Base-by-base conservation (phyloP, 1,140 invertebrate species). In the Colletes latitarsis region DNA sequence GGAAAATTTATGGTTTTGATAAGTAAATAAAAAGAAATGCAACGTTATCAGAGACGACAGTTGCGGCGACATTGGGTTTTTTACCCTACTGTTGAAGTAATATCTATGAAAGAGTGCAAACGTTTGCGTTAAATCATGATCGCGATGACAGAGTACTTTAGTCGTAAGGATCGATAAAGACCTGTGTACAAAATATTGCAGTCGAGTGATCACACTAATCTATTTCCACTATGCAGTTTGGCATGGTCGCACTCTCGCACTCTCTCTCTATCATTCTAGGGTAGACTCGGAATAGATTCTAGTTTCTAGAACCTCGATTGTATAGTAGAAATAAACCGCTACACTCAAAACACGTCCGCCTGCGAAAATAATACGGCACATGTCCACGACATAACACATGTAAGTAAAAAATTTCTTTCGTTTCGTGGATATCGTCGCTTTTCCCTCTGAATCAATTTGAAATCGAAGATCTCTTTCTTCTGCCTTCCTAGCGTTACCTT, bases 301-400 rank as follows among this genome's bases (percentile, higher is more conserved):
- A 19, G 57, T 74, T 83, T 83, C 71, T 80, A 75, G 82, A 83
- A 67, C 67, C 17, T 83, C 67, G 55, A 83, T 81, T 85, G 49
- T 75, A 71, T 14, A 75, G 66, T 80, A 71, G 62, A 83, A 83
- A 84, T 83, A 83, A 84, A 30, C 43, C 15, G 43, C 41, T 19
- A 53, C 55, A 82, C 53, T 43, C 43, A 43, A 64, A 83, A 79
- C 19, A 83, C 19, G 12, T 12, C 4, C 10, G 15, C 69, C n/a
- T 57, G 12, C 6, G 39, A 70, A 64, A 63, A 46, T 43, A 30
- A 70, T 19, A 9, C 62, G 12, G 10, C 39, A 55, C 6, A n/a
- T 49, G 6, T 60, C 9, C 4, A 21, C 21, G 6, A 10, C 1
- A 53, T 43, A n/a, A 9, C 39, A 57, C 60, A 72, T 17, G 64